These are phyloP conservation scores for Popillia japonica DNA, from an alignment of 1,140 invertebrate genomes.

Conservation along the genomic window DNA sequence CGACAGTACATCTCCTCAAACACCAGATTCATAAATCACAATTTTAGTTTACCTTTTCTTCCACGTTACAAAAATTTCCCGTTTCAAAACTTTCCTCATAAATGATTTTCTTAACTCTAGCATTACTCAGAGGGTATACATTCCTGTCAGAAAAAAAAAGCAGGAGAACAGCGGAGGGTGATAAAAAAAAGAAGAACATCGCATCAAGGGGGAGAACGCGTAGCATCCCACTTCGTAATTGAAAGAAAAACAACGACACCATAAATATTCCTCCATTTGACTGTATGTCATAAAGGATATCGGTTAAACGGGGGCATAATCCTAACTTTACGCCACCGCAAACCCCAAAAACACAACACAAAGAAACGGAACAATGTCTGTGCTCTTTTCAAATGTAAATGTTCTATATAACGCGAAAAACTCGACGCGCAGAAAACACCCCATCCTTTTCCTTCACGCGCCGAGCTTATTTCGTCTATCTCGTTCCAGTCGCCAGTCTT, in stretches of 20 bases:
- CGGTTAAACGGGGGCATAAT: neutral
- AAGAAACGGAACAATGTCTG: neutral
- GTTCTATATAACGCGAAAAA: neutral
- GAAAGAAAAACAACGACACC: constrained; percentile 1
- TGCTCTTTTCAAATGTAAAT: neutral
- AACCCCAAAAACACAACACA: neutral
- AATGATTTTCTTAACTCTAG: too few species aligned
- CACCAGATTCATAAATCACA: too few species aligned
- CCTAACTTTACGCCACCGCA: neutral
- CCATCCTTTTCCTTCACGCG: too few species aligned
- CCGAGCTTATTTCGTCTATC: too few species aligned
- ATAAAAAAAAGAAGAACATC: neutral
- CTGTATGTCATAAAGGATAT: constrained; percentile 10
- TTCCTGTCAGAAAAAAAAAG: too few species aligned
- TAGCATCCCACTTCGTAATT: neutral
- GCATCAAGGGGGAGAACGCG: neutral
- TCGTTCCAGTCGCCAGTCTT: too few species aligned
- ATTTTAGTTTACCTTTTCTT: too few species aligned
- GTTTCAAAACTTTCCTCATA: too few species aligned
- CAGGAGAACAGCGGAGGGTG: too few species aligned
- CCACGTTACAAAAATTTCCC: too few species aligned
- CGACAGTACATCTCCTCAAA: too few species aligned
- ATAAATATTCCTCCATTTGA: neutral
- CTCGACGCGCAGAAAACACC: neutral
- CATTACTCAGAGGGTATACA: too few species aligned